Evolutionary conservation across 1,140 invertebrate genomes (phyloP), one percentile per base, ranked within the genome.

Genomic region (Odontomachus brunneus): DNA sequence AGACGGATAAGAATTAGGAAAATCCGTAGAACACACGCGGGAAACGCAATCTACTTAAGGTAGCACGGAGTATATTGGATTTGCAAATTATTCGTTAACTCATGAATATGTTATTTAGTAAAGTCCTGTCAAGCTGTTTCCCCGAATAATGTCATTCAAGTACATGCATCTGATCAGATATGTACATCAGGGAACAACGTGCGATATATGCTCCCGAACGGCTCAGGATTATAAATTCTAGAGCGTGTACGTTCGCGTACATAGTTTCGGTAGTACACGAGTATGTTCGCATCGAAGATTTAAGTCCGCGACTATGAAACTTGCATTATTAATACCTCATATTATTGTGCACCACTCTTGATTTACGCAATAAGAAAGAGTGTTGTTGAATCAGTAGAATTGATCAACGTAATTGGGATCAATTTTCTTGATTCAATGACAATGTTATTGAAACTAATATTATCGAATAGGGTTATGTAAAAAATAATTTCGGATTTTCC

Each of bases 101-200:
- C 19, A 53, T 53, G 60, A 76, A 66, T 80, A 57, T 26, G n/a
- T 80, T 69, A 44, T 71, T 19, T 26, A 48, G 29, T 29, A 57
- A 78, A 78, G 29, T 33, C 38, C 55, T 1, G 15, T 3, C 22
- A 78, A 57, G 22, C 22, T 78, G n/a, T 62, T n/a, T 78, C 48
- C 33, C 24, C 24, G 24, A 69, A 57, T 57, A 80, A 80, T 69
- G 51, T 57, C 26, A 57, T 9, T n/a, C 15, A 17, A 15, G 15
- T 44, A 78, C 29, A 44, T 67, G 62, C 49, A 53, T 44, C 14
- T 26, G 22, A 78, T 55, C 5, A 44, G 19, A 19, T 0, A 38
- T 44, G 29, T 60, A 17, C 14, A 44, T 55, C 29, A 29, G 48
- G 51, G 19, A 75, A 65, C 44, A 48, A 74, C 17, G 17, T 24